Evolutionary conservation across 2,797 vertebrate genomes (phyloP), one percentile per base, ranked within the genome.

Genomic region (Scyliorhinus canicula): DNA sequence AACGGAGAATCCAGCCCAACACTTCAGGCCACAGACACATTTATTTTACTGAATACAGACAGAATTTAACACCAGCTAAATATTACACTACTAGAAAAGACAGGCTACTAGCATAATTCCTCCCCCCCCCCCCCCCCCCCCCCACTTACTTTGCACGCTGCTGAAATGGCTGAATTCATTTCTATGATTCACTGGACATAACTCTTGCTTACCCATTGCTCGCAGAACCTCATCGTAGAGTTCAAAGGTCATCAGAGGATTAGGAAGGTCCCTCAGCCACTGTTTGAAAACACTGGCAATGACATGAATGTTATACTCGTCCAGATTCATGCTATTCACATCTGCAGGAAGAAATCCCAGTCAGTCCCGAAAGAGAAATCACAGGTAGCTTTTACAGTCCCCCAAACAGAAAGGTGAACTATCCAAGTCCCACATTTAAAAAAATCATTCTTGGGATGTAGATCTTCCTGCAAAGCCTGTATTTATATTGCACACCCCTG

Each of bases 201-300:
- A 94, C 67, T 50, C 47, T 1, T 95, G 47, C 97, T 97, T 97
- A 99, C 99, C 98, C 98, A 99, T 99, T 9, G 98, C 98, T 90
- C 99, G 98, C 95, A 99, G 98, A 95, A 99, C 99, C 96, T 99
- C 99, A 95, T 99, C 98, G 2, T 99, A 99, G 57, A 99, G 98
- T 97, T 99, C 99, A 95, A 99, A 99, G 0, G 99, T 99, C 99
- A 99, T 98, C 95, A 99, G 98, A 57, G 99, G 99, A 96, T 99
- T 99, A 0, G 99, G 99, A 95, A 99, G 97, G 95, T 99, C 99
- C 91, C 99, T 97, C 95, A 99, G 97, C 99, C 99, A 99, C 96
- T 99, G 99, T 96, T 99, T 99, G 96, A 99, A 98, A 44, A 99
- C 99, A 5, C 99, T 99, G n/a, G 98, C 99, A 0, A 99, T 99